phyloP scores from a whole-genome alignment of 2,888 invertebrate genomes.

The Cheilosia vulpina region DNA sequence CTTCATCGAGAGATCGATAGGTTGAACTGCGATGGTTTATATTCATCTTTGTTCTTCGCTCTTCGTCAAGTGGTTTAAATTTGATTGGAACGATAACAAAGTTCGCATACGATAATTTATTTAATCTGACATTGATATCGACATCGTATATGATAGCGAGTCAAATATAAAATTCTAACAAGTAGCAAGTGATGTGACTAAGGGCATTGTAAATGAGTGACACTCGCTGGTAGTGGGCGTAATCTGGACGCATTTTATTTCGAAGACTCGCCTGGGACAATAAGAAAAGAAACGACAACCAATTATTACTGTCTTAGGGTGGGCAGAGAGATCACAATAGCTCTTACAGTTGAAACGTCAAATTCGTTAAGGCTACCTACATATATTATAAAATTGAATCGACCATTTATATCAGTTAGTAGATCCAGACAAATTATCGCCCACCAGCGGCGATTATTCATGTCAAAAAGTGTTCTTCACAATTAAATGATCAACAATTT shows the following conservation, averaged over 20 bases:
- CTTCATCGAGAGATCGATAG: not conserved
- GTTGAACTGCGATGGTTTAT: not conserved
- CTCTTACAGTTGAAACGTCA: too few relatives aligned
- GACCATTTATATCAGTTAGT: too few relatives aligned
- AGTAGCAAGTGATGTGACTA: not conserved
- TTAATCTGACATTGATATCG: not conserved
- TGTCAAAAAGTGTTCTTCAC: too few relatives aligned
- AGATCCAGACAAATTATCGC: too few relatives aligned
- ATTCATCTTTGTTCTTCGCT: not conserved
- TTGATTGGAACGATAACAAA: not conserved
- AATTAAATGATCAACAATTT: conserved; percentile 11
- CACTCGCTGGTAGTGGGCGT: not conserved
- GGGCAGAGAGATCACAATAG: not conserved
- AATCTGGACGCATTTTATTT: not conserved
- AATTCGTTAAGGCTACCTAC: too few relatives aligned
- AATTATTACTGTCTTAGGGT: not conserved
- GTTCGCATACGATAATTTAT: not conserved
- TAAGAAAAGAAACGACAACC: not conserved
- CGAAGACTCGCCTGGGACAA: not conserved
- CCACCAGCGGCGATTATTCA: too few relatives aligned
- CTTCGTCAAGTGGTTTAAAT: not conserved
- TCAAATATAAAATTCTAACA: not conserved
- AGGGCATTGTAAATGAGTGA: not conserved
- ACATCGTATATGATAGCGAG: not conserved
- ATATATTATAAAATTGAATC: too few relatives aligned